Evolutionary conservation across 2,888 invertebrate species (phyloP).

Genomic region (Agriopis aurantiaria): DNA sequence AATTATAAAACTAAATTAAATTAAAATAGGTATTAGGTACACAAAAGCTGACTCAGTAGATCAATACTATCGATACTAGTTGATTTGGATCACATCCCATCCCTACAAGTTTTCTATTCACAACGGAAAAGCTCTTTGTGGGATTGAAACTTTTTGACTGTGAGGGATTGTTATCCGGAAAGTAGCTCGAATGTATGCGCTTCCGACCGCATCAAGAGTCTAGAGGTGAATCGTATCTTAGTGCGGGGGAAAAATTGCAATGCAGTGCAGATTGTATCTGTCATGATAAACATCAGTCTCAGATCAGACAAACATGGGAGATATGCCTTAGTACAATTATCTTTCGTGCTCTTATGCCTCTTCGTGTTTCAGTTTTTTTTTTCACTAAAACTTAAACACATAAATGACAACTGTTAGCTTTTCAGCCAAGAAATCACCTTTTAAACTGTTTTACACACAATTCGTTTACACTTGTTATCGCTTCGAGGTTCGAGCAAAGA

Average conservation of each 20-base stretch:
- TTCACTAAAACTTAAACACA: too few relatives aligned
- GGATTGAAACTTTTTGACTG: constrained; percentile 84
- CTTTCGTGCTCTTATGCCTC: too few relatives aligned
- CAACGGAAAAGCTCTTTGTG: constrained; percentile 77
- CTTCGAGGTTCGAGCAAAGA: too few relatives aligned
- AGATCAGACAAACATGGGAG: too few relatives aligned
- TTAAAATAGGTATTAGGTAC: too few relatives aligned
- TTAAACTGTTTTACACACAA: too few relatives aligned
- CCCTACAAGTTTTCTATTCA: constrained; percentile 55
- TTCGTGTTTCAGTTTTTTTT: too few relatives aligned
- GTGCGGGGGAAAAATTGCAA: background rate
- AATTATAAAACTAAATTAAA: too few relatives aligned
- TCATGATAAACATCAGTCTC: constrained; percentile 14
- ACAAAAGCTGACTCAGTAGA: background rate
- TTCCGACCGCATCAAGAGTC: constrained; percentile 41
- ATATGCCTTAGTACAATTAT: too few relatives aligned
- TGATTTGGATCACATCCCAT: constrained; percentile 44
- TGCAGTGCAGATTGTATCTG: constrained; percentile 4
- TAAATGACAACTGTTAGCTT: too few relatives aligned
- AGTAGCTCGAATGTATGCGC: constrained; percentile 74
- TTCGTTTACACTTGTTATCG: too few relatives aligned
- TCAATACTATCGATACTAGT: constrained; percentile 29
- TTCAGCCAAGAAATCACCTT: too few relatives aligned
- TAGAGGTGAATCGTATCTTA: constrained; percentile 28
- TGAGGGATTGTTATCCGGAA: constrained; percentile 78